A percentile compares a stretch with the other conserved stretches of the same genome.
These are phyloP conservation scores for Tortricodes alternella DNA, from an alignment of 2,888 invertebrate genomes.

Conservation along the genomic window DNA sequence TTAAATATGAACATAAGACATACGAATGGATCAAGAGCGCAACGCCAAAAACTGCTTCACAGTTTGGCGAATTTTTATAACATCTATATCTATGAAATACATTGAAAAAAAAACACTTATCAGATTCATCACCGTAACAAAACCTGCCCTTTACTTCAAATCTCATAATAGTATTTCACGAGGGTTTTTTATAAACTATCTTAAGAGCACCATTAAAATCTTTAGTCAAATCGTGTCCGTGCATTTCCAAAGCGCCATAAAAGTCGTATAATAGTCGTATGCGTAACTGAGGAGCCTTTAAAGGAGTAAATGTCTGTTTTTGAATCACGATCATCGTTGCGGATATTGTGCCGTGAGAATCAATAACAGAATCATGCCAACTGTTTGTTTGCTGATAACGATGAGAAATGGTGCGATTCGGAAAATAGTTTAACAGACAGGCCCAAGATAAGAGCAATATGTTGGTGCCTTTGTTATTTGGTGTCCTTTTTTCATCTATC, in stretches of 20 bases:
- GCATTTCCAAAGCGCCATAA: neutral
- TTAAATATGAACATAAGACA: too few species aligned
- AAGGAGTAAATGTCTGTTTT: conserved; percentile 23
- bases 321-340: conserved; percentile 17
- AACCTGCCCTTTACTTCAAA: too few species aligned
- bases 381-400: conserved; percentile 25
- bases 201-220: neutral
- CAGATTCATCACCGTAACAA: too few species aligned
- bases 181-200: too few species aligned
- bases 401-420: neutral
- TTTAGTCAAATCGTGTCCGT: neutral
- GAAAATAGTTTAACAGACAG: neutral
- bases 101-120: too few species aligned
- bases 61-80: too few species aligned
- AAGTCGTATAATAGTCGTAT: conserved; percentile 9
- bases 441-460: neutral
- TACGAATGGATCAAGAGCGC: too few species aligned
- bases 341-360: conserved; percentile 29
- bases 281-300: conserved; percentile 17
- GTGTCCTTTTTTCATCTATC: too few species aligned
- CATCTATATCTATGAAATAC: too few species aligned
- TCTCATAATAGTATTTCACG: too few species aligned
- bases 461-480: neutral
- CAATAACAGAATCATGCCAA: conserved; percentile 24
- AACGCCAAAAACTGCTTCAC: too few species aligned